Evolutionary conservation across 37 sponge, comb jelly and placozoan genomes (phyloP), one percentile per base, ranked within the genome.

Genomic region (Bolinopsis microptera): DNA sequence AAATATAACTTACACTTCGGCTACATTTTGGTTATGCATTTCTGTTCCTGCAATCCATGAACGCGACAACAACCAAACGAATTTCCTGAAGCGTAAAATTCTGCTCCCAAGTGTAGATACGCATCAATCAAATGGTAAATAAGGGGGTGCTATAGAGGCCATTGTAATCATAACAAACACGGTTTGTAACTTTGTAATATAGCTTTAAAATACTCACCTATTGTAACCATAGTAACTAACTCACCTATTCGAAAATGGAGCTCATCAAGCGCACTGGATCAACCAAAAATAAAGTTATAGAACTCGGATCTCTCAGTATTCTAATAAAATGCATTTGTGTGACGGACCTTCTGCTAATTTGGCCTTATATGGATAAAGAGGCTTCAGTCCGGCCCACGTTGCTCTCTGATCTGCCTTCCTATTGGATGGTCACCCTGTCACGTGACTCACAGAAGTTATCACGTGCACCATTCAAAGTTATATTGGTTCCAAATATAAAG

Each of bases 311-410:
- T 26, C 25, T 70, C 74, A 70, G 30, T 70, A 70, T 70, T 70
- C 21, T 70, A 70, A 70, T 70, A 70, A 70, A 70, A 70, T 70
- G 74, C 74, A 70, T 70, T 70, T 70, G 74, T 70, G 74, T 24
- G 74, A n/a, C 30, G 2, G 74, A 70, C 74, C 74, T 48, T 48
- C 61, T 48, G 61, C 61, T 13, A 13, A 18, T 48, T 48, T 48
- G 61, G 13, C 61, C 61, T 48, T 48, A 48, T 48, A 18, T 5
- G 61, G 61, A 48, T 48, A 13, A 48, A 48, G 61, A 48, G 61
- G 61, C 61, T 48, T 48, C 61, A 48, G 61, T 13, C 9, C 61
- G 13, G 61, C 61, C 61, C 61, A 48, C 61, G 61, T 48, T 48
- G 61, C 5, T 18, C 9, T 48, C 61, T 5, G 61, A 48, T 48